Conservation (phyloP, 1,140 invertebrate species). For the Popillia japonica region DNA sequence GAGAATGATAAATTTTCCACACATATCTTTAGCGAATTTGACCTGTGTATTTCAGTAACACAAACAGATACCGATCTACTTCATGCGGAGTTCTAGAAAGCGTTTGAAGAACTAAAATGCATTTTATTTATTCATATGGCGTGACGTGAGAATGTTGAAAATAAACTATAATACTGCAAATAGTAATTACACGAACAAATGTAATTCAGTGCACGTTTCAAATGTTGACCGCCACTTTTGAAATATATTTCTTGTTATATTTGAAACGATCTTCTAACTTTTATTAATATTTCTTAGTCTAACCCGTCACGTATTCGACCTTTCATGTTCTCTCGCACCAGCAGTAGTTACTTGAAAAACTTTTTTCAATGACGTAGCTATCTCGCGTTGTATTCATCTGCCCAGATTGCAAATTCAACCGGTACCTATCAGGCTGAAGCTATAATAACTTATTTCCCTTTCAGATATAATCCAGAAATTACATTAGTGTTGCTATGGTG, state of each 20-base stretch:
- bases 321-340: constrained; percentile 10
- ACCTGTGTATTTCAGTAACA: no score
- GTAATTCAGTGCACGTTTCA: constrained; percentile 17
- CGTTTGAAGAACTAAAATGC: no score
- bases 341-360: not conserved
- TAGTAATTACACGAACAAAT: constrained; percentile 1
- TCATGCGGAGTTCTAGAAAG: no score
- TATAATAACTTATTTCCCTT: not conserved
- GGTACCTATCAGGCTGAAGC: not conserved
- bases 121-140: no score
- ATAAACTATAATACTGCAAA: not conserved
- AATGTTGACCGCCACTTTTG: not conserved
- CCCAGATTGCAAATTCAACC: constrained; percentile 9
- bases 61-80: no score
- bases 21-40: no score
- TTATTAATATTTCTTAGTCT: constrained; percentile 18
- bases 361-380: not conserved
- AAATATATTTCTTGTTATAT: not conserved
- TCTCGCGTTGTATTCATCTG: not conserved
- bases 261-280: constrained; percentile 18
- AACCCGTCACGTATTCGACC: constrained; percentile 20
- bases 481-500: no score
- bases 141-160: no score
- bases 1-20: no score
- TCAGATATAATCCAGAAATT: not conserved